Evolutionary conservation across 2,797 vertebrate genomes (phyloP), one percentile per base, ranked within the genome.

Genomic region (Diglossa cyanea): DNA sequence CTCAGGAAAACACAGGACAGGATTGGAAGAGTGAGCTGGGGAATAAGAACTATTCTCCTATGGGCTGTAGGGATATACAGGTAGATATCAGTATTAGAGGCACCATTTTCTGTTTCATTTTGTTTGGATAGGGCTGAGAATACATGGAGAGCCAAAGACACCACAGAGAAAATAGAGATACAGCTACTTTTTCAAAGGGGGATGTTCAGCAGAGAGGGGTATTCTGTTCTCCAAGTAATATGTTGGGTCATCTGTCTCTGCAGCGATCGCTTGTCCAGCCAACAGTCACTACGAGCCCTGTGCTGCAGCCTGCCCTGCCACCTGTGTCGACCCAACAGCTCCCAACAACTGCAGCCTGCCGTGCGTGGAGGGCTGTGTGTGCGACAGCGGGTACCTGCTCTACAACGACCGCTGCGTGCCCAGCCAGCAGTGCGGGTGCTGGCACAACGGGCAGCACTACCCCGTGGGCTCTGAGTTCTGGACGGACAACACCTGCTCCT

Each of bases 361-460:
- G 0, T 97, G 97, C 1, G n/a, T 82, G 53, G 97, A 97, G 72
- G 90, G 77, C 35, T 97, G 97, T 6, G 83, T 92, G 51, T 97
- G 96, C 0, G 35, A 97, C 91, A 78, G 87, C 1, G 96, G 97
- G 18, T 95, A 95, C 92, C 82, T 97, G 71, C 94, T 98, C 51
- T 93, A 97, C 94, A 60, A 88, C 0, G 90, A 92, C 30, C 82
- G 18, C 25, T 97, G 96, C 2, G 96, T 97, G 77, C 88, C 96
- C 79, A 88, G 75, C 66, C 91, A 77, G 42, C 88, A 95, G 78
- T 97, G 97, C 2, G 97, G 96, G 3, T 97, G 97, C 54, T 97
- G 96, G 97, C 81, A 98, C 77, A 88, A 98, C 72, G 98, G 98
- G 51, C 92, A 83, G 53, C 98, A 98, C 95, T 98, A 98, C 94